Evolutionary conservation across 2,888 invertebrate species (phyloP).

Genomic region (Drosophila pegasa): DNA sequence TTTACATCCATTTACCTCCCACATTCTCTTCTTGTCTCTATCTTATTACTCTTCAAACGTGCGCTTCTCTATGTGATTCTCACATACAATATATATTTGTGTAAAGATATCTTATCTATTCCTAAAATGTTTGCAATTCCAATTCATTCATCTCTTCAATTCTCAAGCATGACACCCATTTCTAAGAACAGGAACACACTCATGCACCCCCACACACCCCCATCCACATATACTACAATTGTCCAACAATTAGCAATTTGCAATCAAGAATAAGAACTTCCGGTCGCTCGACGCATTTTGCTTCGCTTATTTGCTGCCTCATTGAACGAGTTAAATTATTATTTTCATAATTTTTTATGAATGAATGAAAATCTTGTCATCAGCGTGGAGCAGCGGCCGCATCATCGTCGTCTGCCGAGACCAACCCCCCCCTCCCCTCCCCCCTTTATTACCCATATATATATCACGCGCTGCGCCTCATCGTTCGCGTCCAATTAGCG

Average conservation of each 20-base stretch:
- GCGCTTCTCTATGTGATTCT: neutral
- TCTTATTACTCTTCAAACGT: neutral
- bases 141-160: too few species aligned
- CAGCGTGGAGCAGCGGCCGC: slow-evolving; percentile 29
- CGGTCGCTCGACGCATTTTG: slow-evolving; percentile 56
- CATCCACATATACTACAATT: slow-evolving; percentile 5
- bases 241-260: slow-evolving; percentile 62
- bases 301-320: slow-evolving; percentile 21
- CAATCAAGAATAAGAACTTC: slow-evolving; percentile 82
- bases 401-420: slow-evolving; percentile 13
- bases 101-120: neutral
- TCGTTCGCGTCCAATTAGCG: slow-evolving; percentile 70
- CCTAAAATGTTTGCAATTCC: neutral
- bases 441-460: neutral
- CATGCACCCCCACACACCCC: slow-evolving; percentile 2
- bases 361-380: slow-evolving; percentile 77
- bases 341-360: slow-evolving; percentile 52
- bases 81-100: too few species aligned
- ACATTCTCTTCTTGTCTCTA: neutral
- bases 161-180: neutral
- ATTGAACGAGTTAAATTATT: slow-evolving; percentile 56
- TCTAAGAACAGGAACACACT: slow-evolving; percentile 4
- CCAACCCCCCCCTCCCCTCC: neutral
- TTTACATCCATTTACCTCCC: too few species aligned
- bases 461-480: slow-evolving; percentile 43